phyloP scores from a whole-genome alignment of 2,113 vertebrate genomes.

The Hipposideros armiger region DNA sequence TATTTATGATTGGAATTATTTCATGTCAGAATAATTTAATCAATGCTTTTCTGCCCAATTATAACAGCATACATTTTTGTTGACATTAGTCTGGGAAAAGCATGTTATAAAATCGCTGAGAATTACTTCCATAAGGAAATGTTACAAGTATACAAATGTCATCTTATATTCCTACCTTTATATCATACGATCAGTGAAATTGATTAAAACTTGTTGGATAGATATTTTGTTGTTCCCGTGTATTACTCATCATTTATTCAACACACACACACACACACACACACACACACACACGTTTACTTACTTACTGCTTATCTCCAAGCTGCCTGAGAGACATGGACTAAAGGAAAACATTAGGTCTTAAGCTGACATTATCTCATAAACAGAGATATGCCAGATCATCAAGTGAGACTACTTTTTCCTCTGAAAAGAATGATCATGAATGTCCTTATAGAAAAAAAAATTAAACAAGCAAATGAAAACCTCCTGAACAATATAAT shows the following conservation, averaged over 20 bases:
- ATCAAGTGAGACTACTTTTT: neutral
- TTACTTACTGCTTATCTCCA: neutral
- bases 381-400: neutral
- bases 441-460: slow-evolving; percentile 14
- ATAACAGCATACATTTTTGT: slow-evolving; percentile 10
- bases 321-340: neutral
- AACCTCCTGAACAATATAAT: neutral
- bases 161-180: neutral
- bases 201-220: neutral
- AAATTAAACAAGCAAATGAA: slow-evolving; percentile 12
- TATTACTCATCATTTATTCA: neutral
- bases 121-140: neutral
- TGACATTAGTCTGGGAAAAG: neutral
- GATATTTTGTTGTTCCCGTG: neutral
- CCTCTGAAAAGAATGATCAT: neutral
- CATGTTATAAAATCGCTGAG: neutral
- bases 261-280: neutral
- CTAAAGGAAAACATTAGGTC: neutral
- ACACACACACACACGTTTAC: neutral
- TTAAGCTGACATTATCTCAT: neutral
- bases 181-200: neutral
- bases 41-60: neutral
- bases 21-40: slow-evolving; percentile 54
- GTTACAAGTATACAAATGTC: neutral
- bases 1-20: slow-evolving; percentile 28